Base-by-base conservation (phyloP, 2,797 vertebrate genomes). In the Manis pentadactyla region DNA sequence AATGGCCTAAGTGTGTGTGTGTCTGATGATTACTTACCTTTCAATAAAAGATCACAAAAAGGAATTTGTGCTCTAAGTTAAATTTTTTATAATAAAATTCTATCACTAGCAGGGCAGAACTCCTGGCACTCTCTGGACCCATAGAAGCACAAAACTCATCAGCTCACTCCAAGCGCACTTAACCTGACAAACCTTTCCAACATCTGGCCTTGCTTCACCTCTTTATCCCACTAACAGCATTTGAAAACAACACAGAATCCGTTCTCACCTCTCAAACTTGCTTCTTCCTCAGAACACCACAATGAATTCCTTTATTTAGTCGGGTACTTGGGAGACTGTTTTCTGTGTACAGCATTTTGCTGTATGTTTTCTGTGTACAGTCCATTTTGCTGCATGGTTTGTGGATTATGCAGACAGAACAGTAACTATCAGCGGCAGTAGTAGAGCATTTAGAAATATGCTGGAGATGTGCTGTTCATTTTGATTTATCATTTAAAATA, bases 401-500 rank as follows among this genome's bases (percentile, higher is more conserved):
- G 39, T 66, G 61, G 39, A 39, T 89, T 75, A 77, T 77, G 31
- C 42, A 86, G 59, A 75, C 39, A 87, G 46, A 91, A 18, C 23
- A 42, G 46, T 74, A 85, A 85, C 61, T 39, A 0, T 71, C 55
- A 74, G 94, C 57, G 91, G 29, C 12, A 57, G 27, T 53, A 4
- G 27, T 53, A 3, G 46, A 73, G 27, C n/a, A 49, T 77, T 97
- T 89, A 78, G 34, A 66, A 95, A 68, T 61, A 34, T 55, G 37
- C n/a, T 81, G n/a, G 75, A 63, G 4, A 46, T 64, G 8, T 0
- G 1, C 61, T 82, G 21, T 37, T 61, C 90, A 17, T 49, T 96
- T 87, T 42, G 18, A 94, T 93, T 59, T 93, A 68, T 81, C 55
- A 49, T 95, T 21, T 39, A 85, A 92, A 93, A 82, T 82, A 94